Percentiles rank a stretch among this genome's conserved stretches.
Evolutionary conservation across 2,797 vertebrate genomes (phyloP).

Genomic region (Monodelphis domestica): DNA sequence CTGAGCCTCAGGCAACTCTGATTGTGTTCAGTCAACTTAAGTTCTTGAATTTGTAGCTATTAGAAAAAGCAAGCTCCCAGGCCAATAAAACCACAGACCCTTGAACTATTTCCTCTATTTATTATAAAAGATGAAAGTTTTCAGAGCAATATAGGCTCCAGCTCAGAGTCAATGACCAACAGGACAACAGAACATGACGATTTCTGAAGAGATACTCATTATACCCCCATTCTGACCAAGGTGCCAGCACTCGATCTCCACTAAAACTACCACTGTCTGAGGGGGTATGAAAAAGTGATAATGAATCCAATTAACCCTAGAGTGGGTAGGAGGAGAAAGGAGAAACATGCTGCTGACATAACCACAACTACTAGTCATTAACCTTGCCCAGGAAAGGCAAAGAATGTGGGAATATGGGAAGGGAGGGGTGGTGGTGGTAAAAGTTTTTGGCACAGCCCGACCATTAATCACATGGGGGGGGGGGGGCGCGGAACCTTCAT

Average conservation of each 20-base stretch:
- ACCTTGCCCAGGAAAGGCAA: not conserved
- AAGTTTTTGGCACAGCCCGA: not conserved
- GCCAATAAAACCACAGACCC: not conserved
- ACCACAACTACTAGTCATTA: not conserved
- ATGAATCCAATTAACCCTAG: not conserved
- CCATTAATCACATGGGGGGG: not conserved
- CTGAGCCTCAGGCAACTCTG: not conserved
- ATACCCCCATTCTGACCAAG: not conserved
- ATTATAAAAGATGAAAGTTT: not conserved
- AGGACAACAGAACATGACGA: not conserved
- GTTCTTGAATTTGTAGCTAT: no score
- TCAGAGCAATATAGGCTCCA: not conserved
- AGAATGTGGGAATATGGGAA: not conserved
- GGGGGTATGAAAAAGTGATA: not conserved
- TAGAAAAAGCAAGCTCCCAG: no score
- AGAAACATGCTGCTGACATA: not conserved
- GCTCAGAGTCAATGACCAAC: not conserved
- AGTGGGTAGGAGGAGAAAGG: not conserved
- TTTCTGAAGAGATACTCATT: not conserved
- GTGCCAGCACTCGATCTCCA: not conserved
- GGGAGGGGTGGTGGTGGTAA: not conserved
- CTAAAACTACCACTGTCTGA: not conserved
- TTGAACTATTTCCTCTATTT: not conserved
- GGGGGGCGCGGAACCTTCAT: not conserved
- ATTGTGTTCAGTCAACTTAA: no score